These are phyloP conservation scores for Muntiacus reevesi DNA, from an alignment of 2,113 vertebrate genomes.

Conservation along the genomic window DNA sequence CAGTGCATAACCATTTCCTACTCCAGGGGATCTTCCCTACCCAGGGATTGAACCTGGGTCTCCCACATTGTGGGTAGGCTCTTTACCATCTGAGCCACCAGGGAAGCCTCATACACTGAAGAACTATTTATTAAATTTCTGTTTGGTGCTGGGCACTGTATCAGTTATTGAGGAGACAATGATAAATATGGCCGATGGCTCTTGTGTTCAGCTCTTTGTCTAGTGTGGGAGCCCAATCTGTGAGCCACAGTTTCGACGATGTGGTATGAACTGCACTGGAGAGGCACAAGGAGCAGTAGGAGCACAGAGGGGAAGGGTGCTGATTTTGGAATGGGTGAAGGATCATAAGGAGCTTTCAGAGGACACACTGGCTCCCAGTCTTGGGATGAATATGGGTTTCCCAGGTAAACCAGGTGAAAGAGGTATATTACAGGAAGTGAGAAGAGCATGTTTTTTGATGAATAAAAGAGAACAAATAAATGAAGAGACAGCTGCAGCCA, in stretches of 20 bases:
- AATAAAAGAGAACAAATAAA: neutral
- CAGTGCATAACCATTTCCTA: neutral
- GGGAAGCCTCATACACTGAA: neutral
- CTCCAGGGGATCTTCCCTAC: neutral
- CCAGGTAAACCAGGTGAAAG: neutral
- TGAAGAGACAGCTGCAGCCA: neutral
- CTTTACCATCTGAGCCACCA: neutral
- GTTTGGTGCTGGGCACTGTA: neutral
- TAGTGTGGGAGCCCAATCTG: neutral
- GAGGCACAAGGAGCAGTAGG: fast-evolving
- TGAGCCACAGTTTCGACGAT: neutral
- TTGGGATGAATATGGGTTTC: neutral
- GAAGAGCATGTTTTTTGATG: neutral
- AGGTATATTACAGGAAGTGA: neutral
- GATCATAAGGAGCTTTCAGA: neutral
- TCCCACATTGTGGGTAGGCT: neutral
- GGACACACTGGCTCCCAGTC: neutral
- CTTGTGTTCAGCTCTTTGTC: neutral
- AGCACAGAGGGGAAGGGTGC: neutral
- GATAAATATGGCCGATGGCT: neutral
- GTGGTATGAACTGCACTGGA: no score
- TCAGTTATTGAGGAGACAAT: neutral
- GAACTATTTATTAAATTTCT: neutral
- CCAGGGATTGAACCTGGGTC: neutral
- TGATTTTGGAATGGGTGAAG: neutral